phyloP scores from a whole-genome alignment of 2,797 vertebrate species.

The Tarsius wallacei region DNA sequence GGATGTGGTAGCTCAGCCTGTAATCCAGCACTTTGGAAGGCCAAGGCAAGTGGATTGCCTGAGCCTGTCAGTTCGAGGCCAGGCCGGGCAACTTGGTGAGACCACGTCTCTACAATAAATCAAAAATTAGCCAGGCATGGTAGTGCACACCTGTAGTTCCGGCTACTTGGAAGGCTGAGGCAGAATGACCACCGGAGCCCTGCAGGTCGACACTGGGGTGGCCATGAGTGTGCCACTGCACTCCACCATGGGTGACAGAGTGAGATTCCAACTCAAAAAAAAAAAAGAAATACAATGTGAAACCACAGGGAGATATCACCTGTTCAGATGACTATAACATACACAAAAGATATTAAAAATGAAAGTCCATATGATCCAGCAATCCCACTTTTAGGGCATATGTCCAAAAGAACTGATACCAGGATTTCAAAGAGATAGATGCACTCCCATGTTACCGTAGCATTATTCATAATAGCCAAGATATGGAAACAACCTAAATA shows the following conservation, averaged over 20 bases:
- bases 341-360: neutral
- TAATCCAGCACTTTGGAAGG: neutral
- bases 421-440: too few species aligned
- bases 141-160: neutral
- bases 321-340: too few species aligned
- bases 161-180: neutral
- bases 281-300: neutral
- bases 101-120: neutral
- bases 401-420: too few species aligned
- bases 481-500: too few species aligned
- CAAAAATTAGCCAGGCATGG: neutral
- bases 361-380: neutral
- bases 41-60: neutral
- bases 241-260: neutral
- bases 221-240: neutral
- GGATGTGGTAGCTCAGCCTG: neutral
- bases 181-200: neutral
- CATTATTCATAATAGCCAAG: too few species aligned
- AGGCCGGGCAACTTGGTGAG: neutral
- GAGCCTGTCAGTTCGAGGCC: neutral
- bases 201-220: neutral
- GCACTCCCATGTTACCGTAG: too few species aligned
- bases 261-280: neutral
- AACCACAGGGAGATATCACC: fast-evolving
- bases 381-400: neutral